A percentile compares a stretch with the other conserved stretches of the same genome.
Evolutionary conservation across 2,797 vertebrate genomes (phyloP).

Genomic region (Rhinella marina): DNA sequence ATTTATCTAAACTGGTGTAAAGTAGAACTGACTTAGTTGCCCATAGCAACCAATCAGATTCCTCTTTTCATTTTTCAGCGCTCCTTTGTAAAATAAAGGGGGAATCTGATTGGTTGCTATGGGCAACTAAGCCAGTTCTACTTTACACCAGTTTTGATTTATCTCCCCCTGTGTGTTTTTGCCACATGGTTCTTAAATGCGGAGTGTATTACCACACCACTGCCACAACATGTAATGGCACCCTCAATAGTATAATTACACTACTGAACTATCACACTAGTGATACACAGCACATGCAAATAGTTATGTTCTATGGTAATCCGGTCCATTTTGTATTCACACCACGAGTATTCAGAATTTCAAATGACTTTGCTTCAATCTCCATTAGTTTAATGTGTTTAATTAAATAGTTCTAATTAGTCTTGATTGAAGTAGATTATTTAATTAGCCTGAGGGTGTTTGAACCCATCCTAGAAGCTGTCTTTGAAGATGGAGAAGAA

Average conservation of each 20-base stretch:
- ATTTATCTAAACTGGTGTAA: too few relatives aligned
- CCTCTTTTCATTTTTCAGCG: too few relatives aligned
- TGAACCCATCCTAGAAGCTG: neutral
- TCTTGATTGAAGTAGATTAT: conserved; percentile 42
- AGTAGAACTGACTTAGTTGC: too few relatives aligned
- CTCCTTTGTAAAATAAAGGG: too few relatives aligned
- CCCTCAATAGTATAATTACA: neutral
- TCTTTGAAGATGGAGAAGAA: neutral
- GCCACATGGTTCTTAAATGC: too few relatives aligned
- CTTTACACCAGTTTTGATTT: too few relatives aligned
- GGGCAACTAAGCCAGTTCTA: too few relatives aligned
- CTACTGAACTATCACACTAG: neutral
- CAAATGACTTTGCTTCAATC: conserved; percentile 43
- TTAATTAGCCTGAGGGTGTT: conserved; percentile 27
- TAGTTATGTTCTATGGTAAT: neutral
- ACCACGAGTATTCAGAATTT: conserved; percentile 18
- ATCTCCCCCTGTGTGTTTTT: too few relatives aligned
- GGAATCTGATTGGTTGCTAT: too few relatives aligned
- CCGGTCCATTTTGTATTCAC: neutral
- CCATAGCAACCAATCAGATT: too few relatives aligned
- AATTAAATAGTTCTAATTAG: conserved; percentile 55
- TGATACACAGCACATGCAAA: neutral
- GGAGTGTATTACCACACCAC: too few relatives aligned
- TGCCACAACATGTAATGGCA: too few relatives aligned
- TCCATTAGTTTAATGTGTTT: conserved; percentile 51